Conservation (phyloP, 1,140 invertebrate species). For the Apis dorsata region DNA sequence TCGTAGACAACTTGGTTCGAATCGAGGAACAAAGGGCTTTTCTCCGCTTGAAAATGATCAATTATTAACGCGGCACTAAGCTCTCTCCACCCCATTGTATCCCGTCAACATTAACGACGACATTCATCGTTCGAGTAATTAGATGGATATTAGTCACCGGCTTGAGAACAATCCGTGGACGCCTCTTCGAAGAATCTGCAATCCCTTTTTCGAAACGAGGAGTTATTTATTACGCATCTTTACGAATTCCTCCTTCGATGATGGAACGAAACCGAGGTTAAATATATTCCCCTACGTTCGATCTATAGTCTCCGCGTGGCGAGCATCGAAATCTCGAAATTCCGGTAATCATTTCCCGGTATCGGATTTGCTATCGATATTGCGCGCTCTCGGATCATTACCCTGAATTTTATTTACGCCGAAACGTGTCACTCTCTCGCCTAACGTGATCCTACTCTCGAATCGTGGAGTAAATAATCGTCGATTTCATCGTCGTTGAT, state of each 20-base stretch:
- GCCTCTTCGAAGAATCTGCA: neutral
- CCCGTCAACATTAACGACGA: neutral
- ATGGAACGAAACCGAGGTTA: neutral
- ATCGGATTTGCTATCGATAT: conserved; percentile 50
- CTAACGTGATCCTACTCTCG: neutral
- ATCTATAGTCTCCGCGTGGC: conserved; percentile 29
- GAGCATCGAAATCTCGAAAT: conserved; percentile 24
- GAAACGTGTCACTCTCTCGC: neutral
- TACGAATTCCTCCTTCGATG: neutral
- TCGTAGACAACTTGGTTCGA: neutral
- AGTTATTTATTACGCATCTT: neutral
- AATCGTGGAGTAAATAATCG: neutral
- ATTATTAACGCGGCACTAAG: neutral
- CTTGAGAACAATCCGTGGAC: neutral
- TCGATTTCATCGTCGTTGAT: too few relatives aligned
- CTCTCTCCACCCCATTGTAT: neutral
- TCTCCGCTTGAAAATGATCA: neutral
- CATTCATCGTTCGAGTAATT: neutral
- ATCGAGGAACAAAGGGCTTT: neutral
- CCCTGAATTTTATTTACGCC: neutral
- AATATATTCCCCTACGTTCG: conserved; percentile 9
- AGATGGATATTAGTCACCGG: neutral
- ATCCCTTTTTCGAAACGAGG: neutral
- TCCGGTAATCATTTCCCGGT: conserved; percentile 21
- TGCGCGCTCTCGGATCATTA: conserved; percentile 10